Evolutionary conservation across 2,797 vertebrate genomes (phyloP), one percentile per base, ranked within the genome.

Genomic region (Phrynocephalus guinanensis): DNA sequence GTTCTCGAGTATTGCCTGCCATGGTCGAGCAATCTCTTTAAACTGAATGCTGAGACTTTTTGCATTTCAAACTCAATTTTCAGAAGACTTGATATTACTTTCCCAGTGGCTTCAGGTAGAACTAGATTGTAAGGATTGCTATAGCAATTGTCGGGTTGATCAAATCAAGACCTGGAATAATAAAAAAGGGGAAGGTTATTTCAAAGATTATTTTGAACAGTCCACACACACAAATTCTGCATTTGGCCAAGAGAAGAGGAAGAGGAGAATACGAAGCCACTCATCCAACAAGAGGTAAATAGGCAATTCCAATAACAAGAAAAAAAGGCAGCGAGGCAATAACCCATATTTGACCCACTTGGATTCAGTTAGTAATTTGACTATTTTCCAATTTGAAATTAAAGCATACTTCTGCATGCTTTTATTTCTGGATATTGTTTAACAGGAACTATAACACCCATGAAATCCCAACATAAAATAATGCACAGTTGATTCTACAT

Each of bases 141-240:
- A 93, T 94, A 91, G 86, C 81, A 94, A 91, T 91, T 52, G 77
- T 66, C 56, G 86, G 90, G 84, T 93, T 94, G 90, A 93, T 92
- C 87, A 86, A 86, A 90, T 91, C 88, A 91, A 82, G 82, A 75
- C 82, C 63, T 73, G 56, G 0, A 0, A 85, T 91, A 93, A 91
- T 85, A 90, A 93, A 93, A 89, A 22, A 88, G 79, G 24, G 75
- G 88, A 88, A 88, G 70, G 77, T 76, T 83, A 92, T 93, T 91
- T 93, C 68, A 75, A 82, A 86, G 68, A 87, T 50, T 72, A 79
- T 1, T 82, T 76, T n/a, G 92, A 86, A 30, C 78, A 86, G 88
- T 90, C 67, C 70, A 66, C 78, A 85, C 33, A 0, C 60, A 81
- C 38, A 81, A 60, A 60, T 1, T 81, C 13, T 75, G 3, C 30